Conservation (phyloP, 92 coral and sea anemone genomes). For the Porites rus region DNA sequence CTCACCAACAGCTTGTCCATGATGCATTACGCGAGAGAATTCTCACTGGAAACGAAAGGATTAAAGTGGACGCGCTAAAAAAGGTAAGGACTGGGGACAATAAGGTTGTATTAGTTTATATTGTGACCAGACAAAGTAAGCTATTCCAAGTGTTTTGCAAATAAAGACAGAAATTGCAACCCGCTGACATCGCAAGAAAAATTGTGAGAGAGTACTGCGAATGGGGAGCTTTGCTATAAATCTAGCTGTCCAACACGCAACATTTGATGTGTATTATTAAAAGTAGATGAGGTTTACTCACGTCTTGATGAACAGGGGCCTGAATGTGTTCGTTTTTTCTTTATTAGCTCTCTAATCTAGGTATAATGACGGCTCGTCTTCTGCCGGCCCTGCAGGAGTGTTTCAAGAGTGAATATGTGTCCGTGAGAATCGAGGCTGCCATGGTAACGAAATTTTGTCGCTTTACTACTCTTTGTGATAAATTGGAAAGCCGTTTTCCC, state of each 20-base stretch:
- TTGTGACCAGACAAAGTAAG: not conserved
- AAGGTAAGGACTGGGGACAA: slow-evolving; percentile 57
- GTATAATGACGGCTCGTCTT: slow-evolving; percentile 92
- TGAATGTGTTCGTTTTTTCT: not conserved
- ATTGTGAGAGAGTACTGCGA: too few relatives aligned
- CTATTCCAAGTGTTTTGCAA: too few relatives aligned
- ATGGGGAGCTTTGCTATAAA: too few relatives aligned
- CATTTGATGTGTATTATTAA: too few relatives aligned
- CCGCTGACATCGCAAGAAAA: too few relatives aligned
- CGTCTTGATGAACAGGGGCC: too few relatives aligned
- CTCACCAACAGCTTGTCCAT: slow-evolving; percentile 84
- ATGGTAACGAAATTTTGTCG: slow-evolving; percentile 58
- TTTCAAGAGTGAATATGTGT: slow-evolving; percentile 89
- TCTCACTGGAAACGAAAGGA: slow-evolving; percentile 87
- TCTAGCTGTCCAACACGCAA: too few relatives aligned
- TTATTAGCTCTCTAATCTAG: slow-evolving; percentile 87
- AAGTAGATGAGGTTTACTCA: too few relatives aligned
- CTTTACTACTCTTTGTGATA: too few relatives aligned
- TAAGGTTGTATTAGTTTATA: not conserved
- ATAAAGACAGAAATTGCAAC: too few relatives aligned
- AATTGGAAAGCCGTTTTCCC: too few relatives aligned
- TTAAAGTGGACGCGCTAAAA: slow-evolving; percentile 91
- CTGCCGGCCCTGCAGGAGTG: slow-evolving; percentile 90
- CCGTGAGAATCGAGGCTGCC: slow-evolving; percentile 94
- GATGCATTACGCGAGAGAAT: slow-evolving; percentile 93